Percentiles rank a stretch among this genome's conserved stretches.
phyloP scores from a whole-genome alignment of 2,113 vertebrate species.

The Rhinolophus sinicus region DNA sequence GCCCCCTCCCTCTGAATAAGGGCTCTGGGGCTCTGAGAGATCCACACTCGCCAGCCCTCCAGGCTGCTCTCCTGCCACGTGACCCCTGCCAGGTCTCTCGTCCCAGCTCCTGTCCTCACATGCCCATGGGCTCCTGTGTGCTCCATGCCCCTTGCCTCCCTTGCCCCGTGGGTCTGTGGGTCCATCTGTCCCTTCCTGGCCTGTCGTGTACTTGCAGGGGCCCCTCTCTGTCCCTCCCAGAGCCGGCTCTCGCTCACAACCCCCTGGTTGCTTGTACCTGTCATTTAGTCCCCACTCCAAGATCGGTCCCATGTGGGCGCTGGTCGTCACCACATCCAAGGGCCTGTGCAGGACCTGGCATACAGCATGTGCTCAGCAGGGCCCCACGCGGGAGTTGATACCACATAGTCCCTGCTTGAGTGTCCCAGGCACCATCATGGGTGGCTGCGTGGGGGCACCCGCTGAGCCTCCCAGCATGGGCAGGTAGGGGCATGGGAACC shows the following conservation, averaged over 20 bases:
- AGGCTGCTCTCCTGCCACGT: background rate
- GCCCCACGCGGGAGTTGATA: rapidly evolving
- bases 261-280: too few species aligned
- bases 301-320: rapidly evolving
- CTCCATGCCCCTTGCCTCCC: background rate
- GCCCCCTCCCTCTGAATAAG: too few species aligned
- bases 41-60: rapidly evolving
- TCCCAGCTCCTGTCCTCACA: background rate
- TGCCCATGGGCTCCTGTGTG: background rate
- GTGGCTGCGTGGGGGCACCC: too few species aligned
- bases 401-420: rapidly evolving
- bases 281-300: background rate
- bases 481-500: background rate
- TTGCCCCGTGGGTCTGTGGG: too few species aligned
- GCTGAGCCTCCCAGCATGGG: background rate
- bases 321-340: rapidly evolving
- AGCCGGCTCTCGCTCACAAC: background rate
- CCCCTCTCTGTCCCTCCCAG: background rate
- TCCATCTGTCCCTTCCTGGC: background rate
- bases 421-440: background rate
- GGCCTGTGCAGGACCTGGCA: background rate
- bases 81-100: too few species aligned
- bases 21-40: background rate
- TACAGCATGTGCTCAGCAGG: background rate
- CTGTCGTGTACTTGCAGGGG: background rate